Conservation (phyloP, 1,140 invertebrate species). For the Probaryconus sp. region DNA sequence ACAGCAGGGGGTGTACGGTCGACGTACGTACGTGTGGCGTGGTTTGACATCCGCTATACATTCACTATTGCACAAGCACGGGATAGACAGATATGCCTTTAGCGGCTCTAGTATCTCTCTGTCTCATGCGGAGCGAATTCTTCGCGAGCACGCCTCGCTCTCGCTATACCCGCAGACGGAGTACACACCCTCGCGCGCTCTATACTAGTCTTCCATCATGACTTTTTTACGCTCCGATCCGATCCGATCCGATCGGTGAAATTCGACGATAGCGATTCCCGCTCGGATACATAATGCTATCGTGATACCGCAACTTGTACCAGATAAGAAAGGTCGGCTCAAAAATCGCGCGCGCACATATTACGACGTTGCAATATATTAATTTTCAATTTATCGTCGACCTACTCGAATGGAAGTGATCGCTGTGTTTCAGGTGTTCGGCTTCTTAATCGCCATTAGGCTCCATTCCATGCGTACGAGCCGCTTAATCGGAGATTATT, state of each 20-base stretch:
- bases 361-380: constrained; percentile 34
- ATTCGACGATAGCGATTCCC: constrained; percentile 57
- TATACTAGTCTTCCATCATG: constrained; percentile 56
- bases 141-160: constrained; percentile 59
- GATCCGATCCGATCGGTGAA: constrained; percentile 56
- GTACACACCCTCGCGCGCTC: constrained; percentile 62
- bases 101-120: constrained; percentile 43
- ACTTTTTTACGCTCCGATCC: constrained; percentile 43
- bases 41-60: constrained; percentile 65
- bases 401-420: constrained; percentile 16
- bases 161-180: constrained; percentile 24
- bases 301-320: constrained; percentile 39
- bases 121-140: constrained; percentile 64
- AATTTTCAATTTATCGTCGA: constrained; percentile 41
- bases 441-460: not conserved
- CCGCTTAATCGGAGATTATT: too few relatives aligned
- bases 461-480: constrained; percentile 1
- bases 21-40: constrained; percentile 58
- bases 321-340: constrained; percentile 35
- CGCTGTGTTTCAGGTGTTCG: constrained; percentile 22
- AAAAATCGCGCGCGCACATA: constrained; percentile 29
- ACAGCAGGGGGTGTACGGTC: constrained; percentile 55
- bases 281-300: constrained; percentile 44
- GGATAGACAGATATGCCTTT: constrained; percentile 51
- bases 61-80: constrained; percentile 66